phyloP scores from a whole-genome alignment of 2,113 vertebrate species.

The Pseudolaguvia tuberculata region DNA sequence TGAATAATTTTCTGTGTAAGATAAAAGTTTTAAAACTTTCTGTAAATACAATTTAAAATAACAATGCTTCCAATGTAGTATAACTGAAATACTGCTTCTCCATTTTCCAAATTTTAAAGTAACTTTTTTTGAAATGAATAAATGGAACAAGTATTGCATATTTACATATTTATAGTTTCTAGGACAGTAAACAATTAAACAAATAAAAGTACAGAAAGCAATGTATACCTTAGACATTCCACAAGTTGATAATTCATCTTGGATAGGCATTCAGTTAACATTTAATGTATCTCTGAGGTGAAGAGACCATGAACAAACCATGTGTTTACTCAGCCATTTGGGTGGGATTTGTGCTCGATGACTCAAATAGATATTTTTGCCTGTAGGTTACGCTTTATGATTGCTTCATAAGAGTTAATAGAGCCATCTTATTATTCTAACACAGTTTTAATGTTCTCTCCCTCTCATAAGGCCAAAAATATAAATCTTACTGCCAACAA shows the following conservation, averaged over 20 bases:
- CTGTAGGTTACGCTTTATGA: neutral
- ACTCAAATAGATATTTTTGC: conserved; percentile 5
- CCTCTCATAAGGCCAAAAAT: conserved; percentile 3
- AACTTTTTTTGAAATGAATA: too few species aligned
- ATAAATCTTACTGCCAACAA: neutral
- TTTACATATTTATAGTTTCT: neutral
- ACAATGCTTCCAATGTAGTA: neutral
- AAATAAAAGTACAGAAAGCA: neutral
- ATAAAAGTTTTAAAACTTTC: conserved; percentile 4
- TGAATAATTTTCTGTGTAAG: conserved; percentile 1
- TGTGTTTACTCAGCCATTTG: conserved; percentile 41
- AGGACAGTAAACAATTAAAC: too few species aligned
- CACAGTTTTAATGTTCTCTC: conserved; percentile 21
- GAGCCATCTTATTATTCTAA: conserved; percentile 31
- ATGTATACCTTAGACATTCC: neutral
- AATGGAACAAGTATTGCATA: neutral
- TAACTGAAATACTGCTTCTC: neutral
- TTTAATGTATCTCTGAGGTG: conserved; percentile 24
- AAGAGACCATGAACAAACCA: conserved; percentile 28
- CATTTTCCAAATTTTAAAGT: neutral
- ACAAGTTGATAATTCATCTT: conserved; percentile 4
- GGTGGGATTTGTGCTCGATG: conserved; percentile 27
- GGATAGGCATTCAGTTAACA: conserved; percentile 5
- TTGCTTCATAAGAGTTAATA: conserved; percentile 26
- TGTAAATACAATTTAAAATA: neutral